A percentile compares a stretch with the other conserved stretches of the same genome.
Conservation (phyloP, 2,113 vertebrate species). For the Lophius piscatorius region DNA sequence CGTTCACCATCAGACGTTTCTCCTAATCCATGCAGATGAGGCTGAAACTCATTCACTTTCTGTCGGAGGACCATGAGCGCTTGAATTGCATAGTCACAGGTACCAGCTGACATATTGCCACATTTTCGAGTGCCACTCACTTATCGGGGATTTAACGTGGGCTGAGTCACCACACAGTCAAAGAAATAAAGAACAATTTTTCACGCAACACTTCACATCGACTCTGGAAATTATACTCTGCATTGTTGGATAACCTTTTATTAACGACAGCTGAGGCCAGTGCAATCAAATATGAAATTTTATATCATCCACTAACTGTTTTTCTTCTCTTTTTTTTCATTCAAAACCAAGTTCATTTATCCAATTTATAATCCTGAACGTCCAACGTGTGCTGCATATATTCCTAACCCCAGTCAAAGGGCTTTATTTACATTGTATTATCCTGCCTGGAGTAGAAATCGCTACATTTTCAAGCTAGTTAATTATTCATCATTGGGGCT, state of each 20-base stretch:
- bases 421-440: conserved; percentile 56
- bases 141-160: conserved; percentile 40
- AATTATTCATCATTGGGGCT: conserved; percentile 71
- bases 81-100: neutral
- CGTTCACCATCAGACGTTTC: neutral
- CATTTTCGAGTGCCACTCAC: conserved; percentile 25
- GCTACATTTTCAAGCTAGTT: conserved; percentile 56
- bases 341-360: conserved; percentile 4
- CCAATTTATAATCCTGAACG: neutral
- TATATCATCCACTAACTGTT: neutral
- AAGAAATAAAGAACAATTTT: conserved; percentile 40
- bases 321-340: neutral
- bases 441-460: conserved; percentile 47
- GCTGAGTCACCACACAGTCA: conserved; percentile 47
- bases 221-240: conserved; percentile 50
- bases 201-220: conserved; percentile 42
- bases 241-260: conserved; percentile 59
- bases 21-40: neutral
- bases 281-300: conserved; percentile 19
- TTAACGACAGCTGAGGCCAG: conserved; percentile 38
- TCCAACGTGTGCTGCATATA: conserved; percentile 9
- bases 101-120: neutral
- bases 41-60: neutral
- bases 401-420: conserved; percentile 4
- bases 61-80: neutral